Evolutionary conservation across 2,888 invertebrate species (phyloP), one percentile per base, ranked within the genome.

Genomic region (Aphidoletes aphidimyza): DNA sequence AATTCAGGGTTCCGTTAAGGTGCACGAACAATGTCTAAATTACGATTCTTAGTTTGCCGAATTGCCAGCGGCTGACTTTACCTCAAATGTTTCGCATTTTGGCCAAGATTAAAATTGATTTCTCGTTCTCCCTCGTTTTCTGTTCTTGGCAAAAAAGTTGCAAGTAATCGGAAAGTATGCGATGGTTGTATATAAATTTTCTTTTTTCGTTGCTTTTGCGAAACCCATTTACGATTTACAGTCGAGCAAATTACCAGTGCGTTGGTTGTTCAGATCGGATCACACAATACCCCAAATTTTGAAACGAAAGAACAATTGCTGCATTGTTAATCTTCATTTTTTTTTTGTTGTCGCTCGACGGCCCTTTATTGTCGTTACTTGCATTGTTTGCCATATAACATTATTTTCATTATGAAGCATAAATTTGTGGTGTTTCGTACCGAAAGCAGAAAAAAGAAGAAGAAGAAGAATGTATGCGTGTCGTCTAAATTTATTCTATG

Each of bases 231-330:
- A 54, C 54, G 54, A 54, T 14, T 42, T 42, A 42, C 42, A 42
- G 14, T n/a, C 54, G 8, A 54, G 22, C 54, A 22, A 26, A 54
- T 54, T 54, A 54, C 26, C n/a, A 54, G 11, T 47, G 54, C 54
- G 22, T 2, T 26, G 6, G 26, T n/a, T 3, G 54, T 26, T 26
- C 5, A 22, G 22, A 22, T 54, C 54, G 14, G 3, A 54, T 54
- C 22, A 5, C 5, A 3, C 26, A 26, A 54, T 6, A 54, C 22
- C 22, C 5, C 22, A 54, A 22, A 54, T 19, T 47, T 54, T 26
- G 22, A 54, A 26, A n/a, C n/a, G 3, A 11, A 54, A 54, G 54
- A 54, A 54, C 54, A 54, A 54, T 54, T 54, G 54, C 54, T 54
- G 22, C 9, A 5, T 54, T 54, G 5, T 54, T 54, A 22, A 17